phyloP scores from a whole-genome alignment of 1,140 invertebrate species.

The Goniozus legneri region DNA sequence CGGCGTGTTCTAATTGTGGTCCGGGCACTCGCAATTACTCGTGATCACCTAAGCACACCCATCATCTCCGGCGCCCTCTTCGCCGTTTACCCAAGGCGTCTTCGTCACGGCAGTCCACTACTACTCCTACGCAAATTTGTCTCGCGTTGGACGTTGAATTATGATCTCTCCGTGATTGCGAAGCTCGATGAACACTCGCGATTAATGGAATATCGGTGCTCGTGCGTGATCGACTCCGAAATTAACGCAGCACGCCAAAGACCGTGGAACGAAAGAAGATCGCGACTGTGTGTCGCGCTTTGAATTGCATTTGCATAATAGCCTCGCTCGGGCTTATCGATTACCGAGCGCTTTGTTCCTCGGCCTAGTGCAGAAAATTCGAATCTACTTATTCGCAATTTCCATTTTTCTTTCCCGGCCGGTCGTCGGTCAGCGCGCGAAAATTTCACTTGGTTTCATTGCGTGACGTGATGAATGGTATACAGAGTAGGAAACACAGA shows the following conservation, averaged over 20 bases:
- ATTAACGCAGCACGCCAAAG: no score
- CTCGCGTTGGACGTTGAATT: background rate
- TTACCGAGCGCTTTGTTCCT: no score
- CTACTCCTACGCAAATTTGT: background rate
- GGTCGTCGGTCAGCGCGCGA: no score
- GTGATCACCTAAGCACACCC: slow-evolving; percentile 30
- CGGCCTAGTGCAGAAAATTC: no score
- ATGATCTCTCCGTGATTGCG: no score
- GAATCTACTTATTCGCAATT: no score
- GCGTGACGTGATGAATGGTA: slow-evolving; percentile 40
- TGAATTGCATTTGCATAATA: slow-evolving; percentile 48
- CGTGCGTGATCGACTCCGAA: no score
- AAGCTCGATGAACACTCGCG: no score
- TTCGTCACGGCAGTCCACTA: background rate
- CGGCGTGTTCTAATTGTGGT: slow-evolving; percentile 43
- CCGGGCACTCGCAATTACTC: slow-evolving; percentile 36
- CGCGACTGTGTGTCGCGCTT: no score
- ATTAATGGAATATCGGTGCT: no score
- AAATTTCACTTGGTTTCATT: slow-evolving; percentile 26
- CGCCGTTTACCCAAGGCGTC: slow-evolving; percentile 16
- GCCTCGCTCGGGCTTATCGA: slow-evolving; percentile 15
- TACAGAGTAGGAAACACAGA: slow-evolving; percentile 42
- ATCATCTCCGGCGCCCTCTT: slow-evolving; percentile 17
- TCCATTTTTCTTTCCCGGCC: no score
- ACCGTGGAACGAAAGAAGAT: no score